A percentile compares a stretch with the other conserved stretches of the same genome.
Conservation (phyloP, 1,140 invertebrate species). For the Caenorhabditis tropicalis region DNA sequence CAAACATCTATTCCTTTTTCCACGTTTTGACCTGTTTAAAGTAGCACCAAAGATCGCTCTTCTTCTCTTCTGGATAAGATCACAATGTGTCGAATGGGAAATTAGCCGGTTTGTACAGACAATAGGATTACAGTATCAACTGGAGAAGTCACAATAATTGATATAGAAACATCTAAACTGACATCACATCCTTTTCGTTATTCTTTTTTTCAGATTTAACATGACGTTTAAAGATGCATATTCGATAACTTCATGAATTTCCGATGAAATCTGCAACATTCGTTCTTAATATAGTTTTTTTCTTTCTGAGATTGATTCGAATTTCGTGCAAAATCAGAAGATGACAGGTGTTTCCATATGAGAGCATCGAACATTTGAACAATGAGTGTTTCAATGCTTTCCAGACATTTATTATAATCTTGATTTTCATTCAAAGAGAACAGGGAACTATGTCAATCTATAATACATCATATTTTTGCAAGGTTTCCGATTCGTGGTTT, state of each 20-base stretch:
- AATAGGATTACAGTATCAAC: neutral
- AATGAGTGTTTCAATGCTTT: neutral
- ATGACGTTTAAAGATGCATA: conserved; percentile 9
- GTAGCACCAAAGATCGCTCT: neutral
- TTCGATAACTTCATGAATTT: neutral
- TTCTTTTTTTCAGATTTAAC: neutral
- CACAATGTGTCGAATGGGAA: neutral
- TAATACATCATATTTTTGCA: no score
- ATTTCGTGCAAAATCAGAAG: neutral
- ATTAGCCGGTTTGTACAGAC: neutral
- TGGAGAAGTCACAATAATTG: neutral
- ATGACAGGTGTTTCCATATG: neutral
- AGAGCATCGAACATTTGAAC: neutral
- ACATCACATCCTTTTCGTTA: neutral
- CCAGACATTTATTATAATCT: neutral
- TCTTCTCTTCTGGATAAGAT: neutral
- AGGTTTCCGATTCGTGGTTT: no score
- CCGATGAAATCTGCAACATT: neutral
- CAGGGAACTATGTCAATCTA: no score
- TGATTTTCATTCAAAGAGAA: no score
- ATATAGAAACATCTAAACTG: neutral
- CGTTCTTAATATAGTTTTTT: neutral
- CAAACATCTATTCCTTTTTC: neutral
- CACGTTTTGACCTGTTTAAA: neutral
- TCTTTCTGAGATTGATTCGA: neutral